Evolutionary conservation across 2,888 invertebrate species (phyloP).

Genomic region (Galerucella pusilla): DNA sequence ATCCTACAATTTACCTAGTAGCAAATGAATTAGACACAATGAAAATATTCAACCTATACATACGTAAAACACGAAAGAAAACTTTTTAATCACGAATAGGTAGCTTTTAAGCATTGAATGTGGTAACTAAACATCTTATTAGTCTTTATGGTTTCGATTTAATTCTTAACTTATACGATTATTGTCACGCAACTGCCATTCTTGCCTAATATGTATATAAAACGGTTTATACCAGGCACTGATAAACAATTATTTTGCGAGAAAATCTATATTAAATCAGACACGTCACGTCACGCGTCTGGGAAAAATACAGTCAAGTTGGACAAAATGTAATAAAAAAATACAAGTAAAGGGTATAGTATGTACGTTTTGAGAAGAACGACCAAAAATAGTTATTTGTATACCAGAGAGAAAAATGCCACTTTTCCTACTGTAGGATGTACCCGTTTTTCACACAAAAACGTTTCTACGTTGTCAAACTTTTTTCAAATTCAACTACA

Average conservation of each 20-base stretch:
- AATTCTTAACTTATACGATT: constrained; percentile 40
- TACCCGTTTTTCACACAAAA: too few species aligned
- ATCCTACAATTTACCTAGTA: too few species aligned
- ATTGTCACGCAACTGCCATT: constrained; percentile 42
- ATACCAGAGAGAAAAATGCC: too few species aligned
- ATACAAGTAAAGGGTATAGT: too few species aligned
- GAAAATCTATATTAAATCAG: constrained; percentile 2
- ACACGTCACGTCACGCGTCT: neutral
- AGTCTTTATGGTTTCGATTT: constrained; percentile 46
- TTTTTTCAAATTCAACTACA: too few species aligned
- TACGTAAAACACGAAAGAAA: constrained; percentile 12
- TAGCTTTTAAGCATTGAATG: constrained; percentile 20
- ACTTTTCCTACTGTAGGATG: too few species aligned
- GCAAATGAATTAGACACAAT: too few species aligned
- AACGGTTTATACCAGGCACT: constrained; percentile 32
- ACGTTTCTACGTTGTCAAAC: too few species aligned
- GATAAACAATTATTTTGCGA: constrained; percentile 20
- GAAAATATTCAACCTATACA: neutral
- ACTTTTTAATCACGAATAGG: constrained; percentile 4
- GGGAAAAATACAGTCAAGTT: neutral
- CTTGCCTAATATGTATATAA: constrained; percentile 32
- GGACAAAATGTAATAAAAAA: neutral
- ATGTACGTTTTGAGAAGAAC: too few species aligned
- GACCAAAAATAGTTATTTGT: too few species aligned
- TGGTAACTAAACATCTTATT: constrained; percentile 45